Conservation (phyloP, 2,797 vertebrate species). For the Fringilla coelebs region DNA sequence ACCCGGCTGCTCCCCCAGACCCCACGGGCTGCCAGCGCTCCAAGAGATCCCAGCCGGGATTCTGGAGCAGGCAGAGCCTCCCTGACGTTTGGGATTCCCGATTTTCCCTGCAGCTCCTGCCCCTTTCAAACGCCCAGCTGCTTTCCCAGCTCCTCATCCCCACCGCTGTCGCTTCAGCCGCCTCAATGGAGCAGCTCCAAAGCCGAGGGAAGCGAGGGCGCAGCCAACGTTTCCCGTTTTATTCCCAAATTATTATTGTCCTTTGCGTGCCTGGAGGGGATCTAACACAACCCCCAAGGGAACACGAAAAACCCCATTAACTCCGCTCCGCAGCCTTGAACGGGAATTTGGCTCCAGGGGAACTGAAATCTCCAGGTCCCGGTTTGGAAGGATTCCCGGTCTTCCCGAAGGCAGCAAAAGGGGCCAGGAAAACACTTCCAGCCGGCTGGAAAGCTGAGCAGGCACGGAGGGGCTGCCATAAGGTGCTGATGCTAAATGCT, state of each 20-base stretch:
- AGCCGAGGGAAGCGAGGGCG: not conserved
- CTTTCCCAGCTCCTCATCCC: not conserved
- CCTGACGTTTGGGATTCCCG: not conserved
- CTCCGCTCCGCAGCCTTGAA: not conserved
- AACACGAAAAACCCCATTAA: not conserved
- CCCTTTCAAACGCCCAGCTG: not conserved
- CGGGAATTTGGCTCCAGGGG: not conserved
- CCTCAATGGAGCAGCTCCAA: not conserved
- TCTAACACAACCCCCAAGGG: not conserved
- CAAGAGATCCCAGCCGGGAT: not conserved
- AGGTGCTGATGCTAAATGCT: not conserved
- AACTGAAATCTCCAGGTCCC: not conserved
- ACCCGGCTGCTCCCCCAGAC: fast-evolving
- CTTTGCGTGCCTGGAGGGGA: not conserved
- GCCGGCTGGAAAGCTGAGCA: not conserved
- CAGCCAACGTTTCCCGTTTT: not conserved
- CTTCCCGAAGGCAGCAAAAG: not conserved
- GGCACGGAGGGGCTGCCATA: not conserved
- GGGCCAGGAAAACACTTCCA: not conserved
- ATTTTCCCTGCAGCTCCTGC: not conserved
- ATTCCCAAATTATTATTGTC: not conserved
- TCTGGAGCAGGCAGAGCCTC: not conserved
- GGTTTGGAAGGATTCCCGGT: constrained; percentile 15
- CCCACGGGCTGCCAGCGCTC: fast-evolving
- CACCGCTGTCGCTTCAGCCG: not conserved